Conservation (phyloP, 2,797 vertebrate species). For the Typhlichthys subterraneus region DNA sequence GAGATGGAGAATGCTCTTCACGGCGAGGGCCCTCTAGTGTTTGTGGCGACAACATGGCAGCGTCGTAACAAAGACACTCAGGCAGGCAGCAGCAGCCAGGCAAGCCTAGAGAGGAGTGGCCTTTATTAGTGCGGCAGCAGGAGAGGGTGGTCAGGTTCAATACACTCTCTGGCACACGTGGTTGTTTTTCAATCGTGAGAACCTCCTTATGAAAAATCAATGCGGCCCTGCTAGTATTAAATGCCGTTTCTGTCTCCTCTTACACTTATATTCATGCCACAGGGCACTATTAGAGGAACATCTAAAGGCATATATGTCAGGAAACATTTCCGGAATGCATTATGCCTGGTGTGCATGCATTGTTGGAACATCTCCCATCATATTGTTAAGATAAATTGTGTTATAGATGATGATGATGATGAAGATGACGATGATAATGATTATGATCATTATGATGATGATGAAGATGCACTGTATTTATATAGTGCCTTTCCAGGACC, state of each 20-base stretch:
- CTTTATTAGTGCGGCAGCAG: slow-evolving; percentile 30
- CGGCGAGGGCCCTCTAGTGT: slow-evolving; percentile 91
- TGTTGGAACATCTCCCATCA: no score
- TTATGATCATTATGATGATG: no score
- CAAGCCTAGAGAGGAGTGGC: slow-evolving; percentile 14
- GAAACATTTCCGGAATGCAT: background rate
- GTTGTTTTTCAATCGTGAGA: slow-evolving; percentile 16
- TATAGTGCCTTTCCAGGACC: no score
- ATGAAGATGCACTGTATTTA: no score
- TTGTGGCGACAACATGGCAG: slow-evolving; percentile 72
- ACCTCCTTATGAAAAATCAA: slow-evolving; percentile 31
- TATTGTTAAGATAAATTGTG: no score
- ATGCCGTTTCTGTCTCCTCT: background rate
- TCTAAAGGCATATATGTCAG: background rate
- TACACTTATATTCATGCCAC: background rate
- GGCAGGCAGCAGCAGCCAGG: slow-evolving; percentile 4
- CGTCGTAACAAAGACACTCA: slow-evolving; percentile 36
- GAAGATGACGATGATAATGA: no score
- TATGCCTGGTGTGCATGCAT: background rate
- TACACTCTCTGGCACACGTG: slow-evolving; percentile 18
- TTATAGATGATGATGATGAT: no score
- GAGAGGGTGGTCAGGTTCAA: slow-evolving; percentile 27
- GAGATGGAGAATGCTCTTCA: slow-evolving; percentile 26
- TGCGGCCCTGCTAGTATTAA: slow-evolving; percentile 6
- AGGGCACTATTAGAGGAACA: background rate